Base-by-base conservation (phyloP, 2,113 vertebrate genomes). In the Rhinichthys klamathensis region DNA sequence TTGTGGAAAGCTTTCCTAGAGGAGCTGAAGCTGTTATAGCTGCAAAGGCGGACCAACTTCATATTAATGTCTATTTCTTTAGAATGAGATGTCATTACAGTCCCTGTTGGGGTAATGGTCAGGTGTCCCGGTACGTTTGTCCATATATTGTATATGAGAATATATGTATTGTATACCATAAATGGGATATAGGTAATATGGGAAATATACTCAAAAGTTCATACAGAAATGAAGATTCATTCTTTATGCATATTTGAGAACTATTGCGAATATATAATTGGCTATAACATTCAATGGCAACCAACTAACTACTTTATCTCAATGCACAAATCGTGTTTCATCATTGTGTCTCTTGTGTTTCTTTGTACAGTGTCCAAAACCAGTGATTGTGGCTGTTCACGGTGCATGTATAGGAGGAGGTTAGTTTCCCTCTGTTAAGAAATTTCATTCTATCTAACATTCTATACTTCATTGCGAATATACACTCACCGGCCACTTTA, bases 371-470 rank as follows among this genome's bases (percentile, higher is more conserved):
- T 98, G 97, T 89, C 93, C 96, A 0, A 98, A 98, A 88, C 97
- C 97, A 0, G 95, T 97, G 35, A 93, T 97, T 0, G 96, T 92
- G 0, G 97, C 97, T 0, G 7, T 97, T 35, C 97, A 98, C 0
- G 95, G 96, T 9, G 96, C 89, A 49, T 98, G 97, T 88, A 35
- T 98, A 0, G 97, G 97, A 0, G 97, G 69, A 93, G 97, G 97
- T 98, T 86, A 90, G 93, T 60, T 38, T n/a, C n/a, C 6, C 18
- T 30, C 21, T 27, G 58, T 41, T 38, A 4, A 12, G 32, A 30
- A 15, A 54, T 32, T 25, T 56, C 2, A 30, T 30, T 30, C 30
- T 30, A 30, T 11, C 23, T 11, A 56, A 70, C 35, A 60, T 63
- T 35, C 15, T 60, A 46, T 25, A 15, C 30, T 35, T 78, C 58